phyloP scores from a whole-genome alignment of 2,113 vertebrate species.

The Calypte anna region DNA sequence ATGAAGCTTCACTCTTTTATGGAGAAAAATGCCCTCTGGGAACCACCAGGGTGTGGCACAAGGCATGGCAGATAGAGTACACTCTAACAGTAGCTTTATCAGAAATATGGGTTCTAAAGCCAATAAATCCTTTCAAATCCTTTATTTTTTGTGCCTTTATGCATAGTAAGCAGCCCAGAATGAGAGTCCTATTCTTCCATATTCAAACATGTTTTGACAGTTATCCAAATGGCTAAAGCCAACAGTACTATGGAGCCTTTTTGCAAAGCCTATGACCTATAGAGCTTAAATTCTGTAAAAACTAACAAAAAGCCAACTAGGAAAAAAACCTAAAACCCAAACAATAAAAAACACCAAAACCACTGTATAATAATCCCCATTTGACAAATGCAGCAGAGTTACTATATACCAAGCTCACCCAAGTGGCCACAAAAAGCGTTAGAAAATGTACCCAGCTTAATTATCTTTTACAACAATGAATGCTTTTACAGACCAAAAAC shows the following conservation, averaged over 20 bases:
- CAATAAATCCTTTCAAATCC: background rate
- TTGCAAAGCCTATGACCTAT: background rate
- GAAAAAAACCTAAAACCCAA: background rate
- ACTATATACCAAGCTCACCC: background rate
- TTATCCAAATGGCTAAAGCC: background rate
- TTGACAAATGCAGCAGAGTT: background rate
- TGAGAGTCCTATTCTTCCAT: background rate
- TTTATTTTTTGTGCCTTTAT: background rate
- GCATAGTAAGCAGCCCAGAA: background rate
- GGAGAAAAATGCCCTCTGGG: background rate
- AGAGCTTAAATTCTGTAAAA: background rate
- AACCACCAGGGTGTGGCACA: background rate
- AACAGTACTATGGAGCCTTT: background rate
- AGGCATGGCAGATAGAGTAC: background rate
- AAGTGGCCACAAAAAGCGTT: background rate
- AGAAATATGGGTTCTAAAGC: background rate
- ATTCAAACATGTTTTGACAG: background rate
- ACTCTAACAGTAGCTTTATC: background rate
- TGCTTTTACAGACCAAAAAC: background rate
- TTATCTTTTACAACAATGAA: background rate
- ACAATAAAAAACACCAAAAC: background rate
- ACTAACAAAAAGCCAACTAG: background rate
- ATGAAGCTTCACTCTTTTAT: background rate
- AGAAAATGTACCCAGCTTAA: background rate
- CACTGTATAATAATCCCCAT: background rate